Evolutionary conservation across 2,113 vertebrate genomes (phyloP), one percentile per base, ranked within the genome.

Genomic region (Dunckerocampus dactyliophorus): DNA sequence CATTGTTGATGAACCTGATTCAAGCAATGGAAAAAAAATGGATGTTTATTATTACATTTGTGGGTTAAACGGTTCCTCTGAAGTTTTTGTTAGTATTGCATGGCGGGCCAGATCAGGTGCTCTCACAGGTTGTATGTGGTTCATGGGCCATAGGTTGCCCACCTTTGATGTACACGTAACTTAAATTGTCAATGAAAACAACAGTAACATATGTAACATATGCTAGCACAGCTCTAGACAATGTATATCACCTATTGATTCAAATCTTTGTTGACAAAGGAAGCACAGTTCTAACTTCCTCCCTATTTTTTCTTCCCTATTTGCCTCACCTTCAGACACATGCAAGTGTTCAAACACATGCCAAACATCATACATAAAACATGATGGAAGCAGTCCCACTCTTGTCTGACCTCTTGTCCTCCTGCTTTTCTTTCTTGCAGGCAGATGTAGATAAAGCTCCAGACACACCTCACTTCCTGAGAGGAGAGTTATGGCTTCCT

Each of bases 401-500:
- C 77, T 80, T 79, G 79, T 85, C 73, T 87, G 88, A 90, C 86
- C 87, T 83, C 78, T 84, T 79, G 84, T 74, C 79, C 88, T 70
- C 76, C 76, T 74, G 71, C 75, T 80, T 76, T 74, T 81, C 10
- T 14, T 43, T 13, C 79, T 86, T 77, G 49, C 67, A 78, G 82
- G 82, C 83, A 87, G 85, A 88, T 85, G 87, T 83, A 84, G 85
- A 74, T 80, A 84, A 79, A 82, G 59, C 71, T 73, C 68, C 74
- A 82, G 87, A 85, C 85, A 82, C 85, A 88, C 88, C 84, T 89
- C 83, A 84, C 82, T 89, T 90, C 88, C 85, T 84, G 77, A 87
- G 77, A 72, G 77, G 77, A 84, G 85, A 89, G 79, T 82, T 84
- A 84, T 80, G 74, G 79, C 85, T 88, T 89, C 85, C 85, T 88